These are phyloP conservation scores for Conus ventricosus DNA, from an alignment of 1,140 invertebrate species.

Conservation along the genomic window DNA sequence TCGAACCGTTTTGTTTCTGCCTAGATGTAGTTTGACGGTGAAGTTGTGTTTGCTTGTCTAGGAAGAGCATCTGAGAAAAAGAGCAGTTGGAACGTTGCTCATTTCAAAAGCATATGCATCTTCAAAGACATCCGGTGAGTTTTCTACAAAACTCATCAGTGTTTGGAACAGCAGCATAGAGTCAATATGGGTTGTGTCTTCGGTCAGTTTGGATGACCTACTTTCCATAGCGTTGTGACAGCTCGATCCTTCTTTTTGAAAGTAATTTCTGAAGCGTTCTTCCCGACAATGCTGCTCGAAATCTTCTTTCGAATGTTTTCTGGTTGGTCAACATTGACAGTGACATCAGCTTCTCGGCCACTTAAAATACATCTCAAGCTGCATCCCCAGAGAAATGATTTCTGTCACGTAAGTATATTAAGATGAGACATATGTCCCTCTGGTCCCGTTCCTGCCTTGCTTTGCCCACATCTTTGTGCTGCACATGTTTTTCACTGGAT, in stretches of 20 bases:
- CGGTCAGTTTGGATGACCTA: slow-evolving; percentile 23
- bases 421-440: slow-evolving; percentile 39
- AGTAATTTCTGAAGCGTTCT: slow-evolving; percentile 38
- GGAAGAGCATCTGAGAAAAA: slow-evolving; percentile 45
- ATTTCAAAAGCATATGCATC: slow-evolving; percentile 47
- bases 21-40: slow-evolving; percentile 48
- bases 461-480: slow-evolving; percentile 44
- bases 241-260: slow-evolving; percentile 42
- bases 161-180: slow-evolving; percentile 52
- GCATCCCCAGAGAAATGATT: slow-evolving; percentile 40
- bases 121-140: not conserved
- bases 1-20: not conserved
- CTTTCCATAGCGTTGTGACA: slow-evolving; percentile 29
- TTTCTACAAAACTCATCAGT: slow-evolving; percentile 31
- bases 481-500: slow-evolving; percentile 45
- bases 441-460: slow-evolving; percentile 42
- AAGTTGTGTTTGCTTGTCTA: not conserved
- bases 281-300: slow-evolving; percentile 38
- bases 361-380: slow-evolving; percentile 44
- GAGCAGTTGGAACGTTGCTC: slow-evolving; percentile 32
- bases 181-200: slow-evolving; percentile 38
- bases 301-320: slow-evolving; percentile 41
- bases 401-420: slow-evolving; percentile 35
- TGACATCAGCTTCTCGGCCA: slow-evolving; percentile 26
- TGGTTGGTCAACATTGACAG: slow-evolving; percentile 43